These are phyloP conservation scores for Monarcha castaneiventris DNA, from an alignment of 2,113 vertebrate species.

Conservation along the genomic window DNA sequence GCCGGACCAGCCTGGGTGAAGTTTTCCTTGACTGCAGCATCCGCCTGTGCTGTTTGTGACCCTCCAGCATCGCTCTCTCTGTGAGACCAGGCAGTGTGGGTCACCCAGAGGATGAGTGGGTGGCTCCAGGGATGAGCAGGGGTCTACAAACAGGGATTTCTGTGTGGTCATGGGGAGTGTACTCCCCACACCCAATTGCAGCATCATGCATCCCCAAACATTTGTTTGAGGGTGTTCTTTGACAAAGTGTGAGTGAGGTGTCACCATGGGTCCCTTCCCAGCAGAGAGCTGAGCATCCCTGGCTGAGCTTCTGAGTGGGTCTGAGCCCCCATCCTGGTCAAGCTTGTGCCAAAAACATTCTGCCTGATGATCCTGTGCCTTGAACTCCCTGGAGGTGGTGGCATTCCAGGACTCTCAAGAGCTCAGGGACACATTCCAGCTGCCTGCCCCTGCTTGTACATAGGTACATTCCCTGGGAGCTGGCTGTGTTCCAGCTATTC, in stretches of 20 bases:
- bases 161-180: rapidly evolving
- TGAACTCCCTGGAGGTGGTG: not conserved
- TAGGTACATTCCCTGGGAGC: not conserved
- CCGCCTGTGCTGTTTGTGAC: not conserved
- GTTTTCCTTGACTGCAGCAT: not conserved
- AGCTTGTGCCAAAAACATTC: not conserved
- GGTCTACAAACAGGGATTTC: not conserved
- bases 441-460: rapidly evolving
- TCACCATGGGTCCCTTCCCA: rapidly evolving
- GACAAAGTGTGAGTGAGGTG: rapidly evolving
- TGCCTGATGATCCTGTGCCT: not conserved
- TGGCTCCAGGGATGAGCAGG: not conserved
- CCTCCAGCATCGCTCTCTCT: rapidly evolving
- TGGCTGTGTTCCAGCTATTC: not conserved
- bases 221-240: not conserved
- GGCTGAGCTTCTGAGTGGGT: not conserved
- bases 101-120: rapidly evolving
- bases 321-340: not conserved
- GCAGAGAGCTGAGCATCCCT: not conserved
- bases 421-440: not conserved
- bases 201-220: not conserved
- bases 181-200: rapidly evolving
- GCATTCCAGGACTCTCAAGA: not conserved
- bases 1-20: not conserved
- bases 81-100: rapidly evolving